Conservation (phyloP, 2,113 vertebrate species). For the Misgurnus anguillicaudatus region DNA sequence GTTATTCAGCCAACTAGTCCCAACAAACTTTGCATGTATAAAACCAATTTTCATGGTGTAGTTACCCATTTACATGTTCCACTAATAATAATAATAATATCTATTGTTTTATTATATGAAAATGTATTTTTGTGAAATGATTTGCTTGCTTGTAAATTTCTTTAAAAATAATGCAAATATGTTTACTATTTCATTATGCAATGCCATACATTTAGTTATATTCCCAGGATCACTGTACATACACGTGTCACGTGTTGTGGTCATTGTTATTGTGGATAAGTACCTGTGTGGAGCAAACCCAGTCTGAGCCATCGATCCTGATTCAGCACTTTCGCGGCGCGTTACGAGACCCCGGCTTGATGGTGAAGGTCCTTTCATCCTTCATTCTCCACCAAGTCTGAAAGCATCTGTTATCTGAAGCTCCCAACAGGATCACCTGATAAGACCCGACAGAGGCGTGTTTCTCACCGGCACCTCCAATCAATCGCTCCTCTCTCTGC, state of each 20-base stretch:
- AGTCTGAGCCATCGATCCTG: constrained; percentile 14
- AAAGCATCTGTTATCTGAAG: constrained; percentile 1
- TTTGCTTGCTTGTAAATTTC: too few relatives aligned
- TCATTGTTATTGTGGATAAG: background rate
- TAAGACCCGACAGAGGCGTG: background rate
- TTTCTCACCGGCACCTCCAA: constrained; percentile 12
- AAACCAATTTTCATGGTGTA: too few relatives aligned
- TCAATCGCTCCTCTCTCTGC: constrained; percentile 15
- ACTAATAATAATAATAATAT: too few relatives aligned
- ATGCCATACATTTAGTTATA: background rate
- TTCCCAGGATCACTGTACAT: background rate
- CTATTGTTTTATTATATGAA: too few relatives aligned
- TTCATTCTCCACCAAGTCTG: background rate
- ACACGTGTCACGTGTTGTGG: background rate
- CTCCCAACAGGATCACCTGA: background rate
- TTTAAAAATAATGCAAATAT: too few relatives aligned
- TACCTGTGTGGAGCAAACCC: constrained; percentile 15
- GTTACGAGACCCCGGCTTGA: background rate
- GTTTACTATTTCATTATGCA: background rate
- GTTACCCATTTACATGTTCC: too few relatives aligned
- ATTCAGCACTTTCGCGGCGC: constrained; percentile 13
- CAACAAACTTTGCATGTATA: too few relatives aligned
- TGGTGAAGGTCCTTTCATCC: constrained; percentile 4
- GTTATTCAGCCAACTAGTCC: too few relatives aligned
- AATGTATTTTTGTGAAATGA: too few relatives aligned